These are phyloP conservation scores for Saguinus imperator DNA, from an alignment of 2,113 vertebrate species.

Conservation along the genomic window DNA sequence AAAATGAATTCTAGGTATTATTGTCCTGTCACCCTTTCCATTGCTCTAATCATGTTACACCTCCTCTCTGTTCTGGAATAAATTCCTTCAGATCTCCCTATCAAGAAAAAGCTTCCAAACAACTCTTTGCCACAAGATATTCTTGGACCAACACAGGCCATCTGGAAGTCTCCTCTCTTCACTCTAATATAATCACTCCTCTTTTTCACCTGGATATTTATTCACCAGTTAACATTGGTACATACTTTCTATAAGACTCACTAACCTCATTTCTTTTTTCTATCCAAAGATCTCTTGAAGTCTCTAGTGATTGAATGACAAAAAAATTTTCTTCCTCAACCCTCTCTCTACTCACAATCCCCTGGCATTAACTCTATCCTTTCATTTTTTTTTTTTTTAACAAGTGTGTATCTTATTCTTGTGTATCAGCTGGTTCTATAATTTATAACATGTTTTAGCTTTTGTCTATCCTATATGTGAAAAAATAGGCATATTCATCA, in stretches of 20 bases:
- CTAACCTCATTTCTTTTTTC: neutral
- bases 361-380: neutral
- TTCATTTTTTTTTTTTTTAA: conserved; percentile 49
- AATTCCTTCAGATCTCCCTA: conserved; percentile 10
- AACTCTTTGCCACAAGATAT: neutral
- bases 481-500: neutral
- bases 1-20: conserved; percentile 21
- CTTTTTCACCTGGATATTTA: conserved; percentile 9
- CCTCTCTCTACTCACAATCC: neutral
- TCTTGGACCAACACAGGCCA: neutral
- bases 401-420: conserved; percentile 32
- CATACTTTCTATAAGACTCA: neutral
- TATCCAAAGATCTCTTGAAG: neutral
- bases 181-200: neutral
- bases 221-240: neutral
- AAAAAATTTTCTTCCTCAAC: neutral
- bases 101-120: conserved; percentile 46
- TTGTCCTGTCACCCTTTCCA: neutral
- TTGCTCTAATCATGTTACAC: neutral
- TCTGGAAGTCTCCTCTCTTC: neutral
- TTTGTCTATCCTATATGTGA: neutral
- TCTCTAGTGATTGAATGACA: neutral
- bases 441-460: conserved; percentile 2
- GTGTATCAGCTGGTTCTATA: neutral
- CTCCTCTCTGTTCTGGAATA: neutral